Percentiles rank a stretch among this genome's conserved stretches.
Evolutionary conservation across 37 sponge, comb jelly and placozoan genomes (phyloP).

Genomic region (Tethya wilhelma): DNA sequence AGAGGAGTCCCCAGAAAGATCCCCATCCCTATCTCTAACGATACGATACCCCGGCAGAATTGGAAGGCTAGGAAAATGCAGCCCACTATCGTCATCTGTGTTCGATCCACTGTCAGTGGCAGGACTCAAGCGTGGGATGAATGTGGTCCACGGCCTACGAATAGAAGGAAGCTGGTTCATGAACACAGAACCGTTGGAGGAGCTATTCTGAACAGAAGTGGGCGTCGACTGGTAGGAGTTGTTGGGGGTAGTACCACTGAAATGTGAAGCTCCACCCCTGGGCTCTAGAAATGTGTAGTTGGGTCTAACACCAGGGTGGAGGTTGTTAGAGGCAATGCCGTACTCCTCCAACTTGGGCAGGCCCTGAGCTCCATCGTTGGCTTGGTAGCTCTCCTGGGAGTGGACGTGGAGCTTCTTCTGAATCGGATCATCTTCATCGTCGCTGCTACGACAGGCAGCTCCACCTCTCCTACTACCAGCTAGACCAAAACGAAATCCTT

Average conservation of each 20-base stretch:
- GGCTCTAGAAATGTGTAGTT: too few relatives aligned
- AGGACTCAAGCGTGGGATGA: not conserved
- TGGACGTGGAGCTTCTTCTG: not conserved
- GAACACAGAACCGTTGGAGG: not conserved
- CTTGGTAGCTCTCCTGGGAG: constrained; percentile 2
- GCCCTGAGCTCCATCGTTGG: too few relatives aligned
- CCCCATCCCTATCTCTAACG: too few relatives aligned
- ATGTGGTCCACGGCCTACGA: not conserved
- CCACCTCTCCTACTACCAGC: not conserved
- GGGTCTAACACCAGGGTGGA: too few relatives aligned
- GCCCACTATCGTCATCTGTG: not conserved
- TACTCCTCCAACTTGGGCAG: too few relatives aligned
- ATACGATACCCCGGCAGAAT: too few relatives aligned
- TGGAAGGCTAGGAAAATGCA: too few relatives aligned
- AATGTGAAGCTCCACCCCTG: too few relatives aligned
- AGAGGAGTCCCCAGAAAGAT: too few relatives aligned
- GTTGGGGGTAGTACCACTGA: not conserved
- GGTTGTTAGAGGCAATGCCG: too few relatives aligned
- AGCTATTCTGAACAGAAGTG: not conserved
- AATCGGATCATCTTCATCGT: too few relatives aligned
- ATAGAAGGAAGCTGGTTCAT: not conserved
- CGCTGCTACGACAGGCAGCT: not conserved
- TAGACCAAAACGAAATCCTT: not conserved
- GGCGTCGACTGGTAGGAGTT: not conserved
- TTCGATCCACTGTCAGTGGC: constrained; percentile 1